A percentile compares a stretch with the other conserved stretches of the same genome.
Evolutionary conservation across 2,888 invertebrate genomes (phyloP).

Genomic region (Thyatira batis): DNA sequence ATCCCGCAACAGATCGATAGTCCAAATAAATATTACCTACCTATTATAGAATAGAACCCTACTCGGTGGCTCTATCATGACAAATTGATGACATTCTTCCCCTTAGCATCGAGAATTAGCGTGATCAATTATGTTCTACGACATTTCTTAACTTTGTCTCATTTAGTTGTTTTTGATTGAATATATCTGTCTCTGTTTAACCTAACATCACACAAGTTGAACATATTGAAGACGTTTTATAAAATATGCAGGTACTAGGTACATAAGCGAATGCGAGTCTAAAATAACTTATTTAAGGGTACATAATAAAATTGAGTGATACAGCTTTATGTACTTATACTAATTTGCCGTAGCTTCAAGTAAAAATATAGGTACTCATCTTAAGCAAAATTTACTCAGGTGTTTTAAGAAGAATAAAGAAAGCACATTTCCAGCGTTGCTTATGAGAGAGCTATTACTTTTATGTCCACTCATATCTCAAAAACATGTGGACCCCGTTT

Average conservation of each 20-base stretch:
- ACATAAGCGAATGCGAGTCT: no score
- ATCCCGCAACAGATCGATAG: no score
- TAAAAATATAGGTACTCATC: neutral
- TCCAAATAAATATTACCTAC: constrained; percentile 42
- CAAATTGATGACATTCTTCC: constrained; percentile 71
- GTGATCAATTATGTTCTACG: constrained; percentile 76
- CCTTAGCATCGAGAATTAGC: constrained; percentile 69
- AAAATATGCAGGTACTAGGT: no score
- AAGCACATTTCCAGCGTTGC: neutral
- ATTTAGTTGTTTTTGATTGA: constrained; percentile 27
- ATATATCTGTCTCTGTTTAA: constrained; percentile 16
- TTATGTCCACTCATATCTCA: constrained; percentile 4
- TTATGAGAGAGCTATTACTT: constrained; percentile 4
- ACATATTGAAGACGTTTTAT: no score
- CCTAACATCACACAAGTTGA: neutral
- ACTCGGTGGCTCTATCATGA: constrained; percentile 65
- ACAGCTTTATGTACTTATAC: no score
- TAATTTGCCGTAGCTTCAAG: neutral
- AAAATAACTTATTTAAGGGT: no score
- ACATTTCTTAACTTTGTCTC: constrained; percentile 56
- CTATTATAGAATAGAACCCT: constrained; percentile 54
- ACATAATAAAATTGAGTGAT: no score
- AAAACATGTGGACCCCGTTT: constrained; percentile 3
- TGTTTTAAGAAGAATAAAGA: neutral
- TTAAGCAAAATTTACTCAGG: constrained; percentile 1